Evolutionary conservation across 2,797 vertebrate species (phyloP).

Genomic region (Schizopygopsis malacanthus): DNA sequence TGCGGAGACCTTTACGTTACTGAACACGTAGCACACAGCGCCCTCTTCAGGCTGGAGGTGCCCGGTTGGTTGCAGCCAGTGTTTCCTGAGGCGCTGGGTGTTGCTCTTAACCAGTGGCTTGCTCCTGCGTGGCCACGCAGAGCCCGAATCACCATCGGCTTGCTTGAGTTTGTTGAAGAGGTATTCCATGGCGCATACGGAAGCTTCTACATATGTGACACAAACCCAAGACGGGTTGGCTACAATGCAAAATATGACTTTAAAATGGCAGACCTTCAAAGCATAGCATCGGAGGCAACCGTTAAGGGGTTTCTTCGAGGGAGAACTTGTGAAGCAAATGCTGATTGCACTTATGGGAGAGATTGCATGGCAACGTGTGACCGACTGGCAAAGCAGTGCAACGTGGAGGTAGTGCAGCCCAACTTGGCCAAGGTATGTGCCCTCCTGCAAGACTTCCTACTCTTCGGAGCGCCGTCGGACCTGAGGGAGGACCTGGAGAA

Average conservation of each 20-base stretch:
- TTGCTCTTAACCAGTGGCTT: constrained; percentile 89
- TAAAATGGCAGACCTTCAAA: constrained; percentile 90
- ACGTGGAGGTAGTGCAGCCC: constrained; percentile 90
- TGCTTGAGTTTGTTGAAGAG: constrained; percentile 98
- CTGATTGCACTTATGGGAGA: constrained; percentile 89
- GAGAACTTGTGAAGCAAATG: constrained; percentile 87
- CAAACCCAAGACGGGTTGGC: constrained; percentile 86
- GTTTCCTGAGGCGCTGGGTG: constrained; percentile 81
- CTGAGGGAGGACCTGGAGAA: constrained; percentile 88
- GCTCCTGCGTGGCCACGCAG: constrained; percentile 92
- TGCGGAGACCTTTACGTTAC: constrained; percentile 95
- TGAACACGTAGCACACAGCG: constrained; percentile 83
- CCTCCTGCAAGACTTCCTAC: constrained; percentile 89
- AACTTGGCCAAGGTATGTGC: constrained; percentile 94
- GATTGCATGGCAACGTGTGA: constrained; percentile 93
- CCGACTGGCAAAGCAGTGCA: constrained; percentile 91
- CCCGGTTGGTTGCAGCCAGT: constrained; percentile 84
- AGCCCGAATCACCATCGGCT: constrained; percentile 91
- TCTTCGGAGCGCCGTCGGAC: constrained; percentile 85
- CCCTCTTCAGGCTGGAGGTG: constrained; percentile 84
- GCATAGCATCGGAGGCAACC: constrained; percentile 86
- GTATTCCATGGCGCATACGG: constrained; percentile 95
- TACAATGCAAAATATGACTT: constrained; percentile 92
- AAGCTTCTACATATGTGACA: constrained; percentile 93
- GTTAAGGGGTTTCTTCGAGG: constrained; percentile 88